These are phyloP conservation scores for Muntiacus reevesi DNA, from an alignment of 2,113 vertebrate species.

Conservation along the genomic window DNA sequence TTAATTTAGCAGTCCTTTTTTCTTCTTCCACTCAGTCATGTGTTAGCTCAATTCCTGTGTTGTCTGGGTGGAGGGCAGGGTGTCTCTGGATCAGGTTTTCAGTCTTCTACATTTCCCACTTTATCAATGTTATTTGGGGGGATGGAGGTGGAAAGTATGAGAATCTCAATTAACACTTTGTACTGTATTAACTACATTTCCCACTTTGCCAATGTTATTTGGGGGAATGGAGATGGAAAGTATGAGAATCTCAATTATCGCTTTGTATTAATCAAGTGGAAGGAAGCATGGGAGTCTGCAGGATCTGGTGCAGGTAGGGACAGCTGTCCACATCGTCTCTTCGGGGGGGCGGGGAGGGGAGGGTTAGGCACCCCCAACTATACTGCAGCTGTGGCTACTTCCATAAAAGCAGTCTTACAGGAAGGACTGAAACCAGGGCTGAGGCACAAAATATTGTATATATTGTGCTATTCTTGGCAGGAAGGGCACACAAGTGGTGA, in stretches of 20 bases:
- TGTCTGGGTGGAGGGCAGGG: background rate
- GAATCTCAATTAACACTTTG: background rate
- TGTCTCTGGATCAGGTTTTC: background rate
- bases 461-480: background rate
- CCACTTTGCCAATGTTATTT: background rate
- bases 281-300: background rate
- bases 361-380: too few relatives aligned
- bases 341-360: accelerated
- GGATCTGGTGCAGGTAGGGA: background rate
- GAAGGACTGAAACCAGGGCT: background rate
- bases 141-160: background rate
- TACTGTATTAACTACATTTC: background rate
- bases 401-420: background rate
- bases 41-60: background rate
- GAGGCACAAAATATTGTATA: background rate
- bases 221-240: background rate
- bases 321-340: background rate
- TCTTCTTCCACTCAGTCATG: background rate
- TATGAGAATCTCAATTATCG: background rate
- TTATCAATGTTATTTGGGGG: background rate
- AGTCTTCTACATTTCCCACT: background rate
- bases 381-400: background rate
- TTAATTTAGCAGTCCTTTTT: background rate
- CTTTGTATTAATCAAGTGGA: background rate
- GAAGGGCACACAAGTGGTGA: background rate